Base-by-base conservation (phyloP, 2,113 vertebrate species). In the Macrotus californicus region DNA sequence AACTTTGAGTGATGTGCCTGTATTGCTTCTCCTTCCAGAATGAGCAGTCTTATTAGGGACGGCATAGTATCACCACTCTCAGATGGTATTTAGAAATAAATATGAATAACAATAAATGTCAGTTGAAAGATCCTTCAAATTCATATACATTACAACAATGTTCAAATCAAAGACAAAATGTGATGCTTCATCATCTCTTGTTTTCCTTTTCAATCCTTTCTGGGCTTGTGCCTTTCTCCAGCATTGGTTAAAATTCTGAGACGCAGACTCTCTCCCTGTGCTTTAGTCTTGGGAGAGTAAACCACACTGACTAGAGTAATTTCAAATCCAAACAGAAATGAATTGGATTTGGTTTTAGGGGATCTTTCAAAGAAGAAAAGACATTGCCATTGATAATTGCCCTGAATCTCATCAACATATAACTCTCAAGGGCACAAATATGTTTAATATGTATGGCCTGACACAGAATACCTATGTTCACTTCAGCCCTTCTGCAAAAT, bases 381-480 rank as follows among this genome's bases (percentile, higher is more conserved):
- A 34, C 1, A 84, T 8, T 15, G 29, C 24, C n/a, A 2, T 54
- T 86, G 82, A 79, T 79, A 46, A 87, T 26, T 48, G 96, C 61
- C 41, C 31, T 83, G 67, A 94, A 88, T 81, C 67, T 96, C 92
- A 91, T 96, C 95, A 96, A 94, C 91, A 86, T 93, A 36, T 82
- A 96, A 96, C 54, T 89, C 59, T 91, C 67, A 97, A 95, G 89
- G 96, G 95, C 76, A 96, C 95, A 89, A 95, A 86, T 77, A 87
- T 94, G 67, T 88, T 94, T 82, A 85, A 96, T 95, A 89, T 77
- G 61, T 93, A 92, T 93, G 82, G 22, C 86, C 81, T 64, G 93
- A 89, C 93, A 97, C 56, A 93, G 95, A 97, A 98, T 97, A 96
- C 73, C 81, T 96, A 39, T 83, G 93, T 89, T 97, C 82, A 93